Base-by-base conservation (phyloP, 2,797 vertebrate genomes). In the Hyperoplus lanceolatus region DNA sequence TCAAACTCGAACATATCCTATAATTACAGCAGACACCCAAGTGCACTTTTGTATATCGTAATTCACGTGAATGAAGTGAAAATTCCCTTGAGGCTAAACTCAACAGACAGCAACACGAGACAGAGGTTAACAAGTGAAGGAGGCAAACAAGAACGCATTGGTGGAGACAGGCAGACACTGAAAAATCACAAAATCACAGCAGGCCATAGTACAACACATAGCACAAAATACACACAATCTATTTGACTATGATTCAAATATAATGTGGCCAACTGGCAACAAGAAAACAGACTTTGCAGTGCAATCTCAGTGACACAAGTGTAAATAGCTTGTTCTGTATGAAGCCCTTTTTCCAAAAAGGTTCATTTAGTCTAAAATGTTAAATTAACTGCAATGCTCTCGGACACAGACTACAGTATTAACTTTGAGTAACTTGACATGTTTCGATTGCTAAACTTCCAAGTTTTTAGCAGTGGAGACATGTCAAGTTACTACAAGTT, bases 1-100 rank as follows among this genome's bases (percentile, higher is more conserved):
- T 89, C 80, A 89, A 79, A 79, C 62, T 55, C 11, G 80, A 74
- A 62, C 59, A 6, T 92, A 29, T 29, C 29, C 29, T 29, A 54
- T 90, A 89, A 93, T 92, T 89, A 90, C 18, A 85, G 60, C 18
- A 85, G 60, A 74, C 58, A 50, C 63, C 70, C 38, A 21, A 77
- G 51, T 6, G 1, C 50, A 51, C 64, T 81, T 89, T 58, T 81
- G 58, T 70, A 18, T 70, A 18, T 77, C 70, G 59, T 81, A 84
- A 39, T 79, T 75, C 39, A 75, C 6, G 5, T 70, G 73, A 87
- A 85, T 80, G 80, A 86, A 87, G 84, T 80, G 80, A 86, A 80
- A 70, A 77, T 79, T 39, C 76, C 85, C 9, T 3, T 5, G 16
- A 62, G 87, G 77, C 77, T 57, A 68, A 29, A 73, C 61, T 71